Conservation (phyloP, 2,888 invertebrate genomes). For the Pristionchus maxplancki region DNA sequence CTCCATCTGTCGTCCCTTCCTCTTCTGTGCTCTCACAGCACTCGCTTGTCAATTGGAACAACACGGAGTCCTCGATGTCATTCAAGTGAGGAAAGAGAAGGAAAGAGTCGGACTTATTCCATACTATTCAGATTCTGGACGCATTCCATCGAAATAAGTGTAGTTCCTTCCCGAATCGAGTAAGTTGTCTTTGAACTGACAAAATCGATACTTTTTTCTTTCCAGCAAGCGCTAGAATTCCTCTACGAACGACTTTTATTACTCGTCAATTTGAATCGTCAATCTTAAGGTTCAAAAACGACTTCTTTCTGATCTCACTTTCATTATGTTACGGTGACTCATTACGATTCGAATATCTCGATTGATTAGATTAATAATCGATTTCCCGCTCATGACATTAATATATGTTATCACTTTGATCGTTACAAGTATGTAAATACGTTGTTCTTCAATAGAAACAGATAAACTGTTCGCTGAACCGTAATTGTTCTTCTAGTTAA, state of each 20-base stretch:
- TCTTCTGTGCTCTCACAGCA: slow-evolving; percentile 74
- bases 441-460: not conserved
- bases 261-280: slow-evolving; percentile 82
- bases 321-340: slow-evolving; percentile 3
- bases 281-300: not conserved
- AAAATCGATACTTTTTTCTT: slow-evolving; percentile 66
- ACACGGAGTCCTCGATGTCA: slow-evolving; percentile 53
- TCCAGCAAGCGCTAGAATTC: slow-evolving; percentile 93
- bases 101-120: not conserved
- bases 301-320: not conserved
- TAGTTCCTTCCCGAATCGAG: slow-evolving; percentile 57
- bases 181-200: not conserved
- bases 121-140: slow-evolving; percentile 8
- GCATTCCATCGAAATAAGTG: slow-evolving; percentile 52
- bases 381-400: not conserved
- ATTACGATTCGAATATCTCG: slow-evolving; percentile 1
- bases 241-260: slow-evolving; percentile 95
- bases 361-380: slow-evolving; percentile 11
- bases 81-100: slow-evolving; percentile 5
- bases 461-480: no score
- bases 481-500: no score
- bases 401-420: not conserved
- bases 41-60: slow-evolving; percentile 76
- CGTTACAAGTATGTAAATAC: slow-evolving; percentile 33
- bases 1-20: slow-evolving; percentile 66